Base-by-base conservation (phyloP, 2,113 vertebrate genomes). In the Rhinolophus ferrumequinum region DNA sequence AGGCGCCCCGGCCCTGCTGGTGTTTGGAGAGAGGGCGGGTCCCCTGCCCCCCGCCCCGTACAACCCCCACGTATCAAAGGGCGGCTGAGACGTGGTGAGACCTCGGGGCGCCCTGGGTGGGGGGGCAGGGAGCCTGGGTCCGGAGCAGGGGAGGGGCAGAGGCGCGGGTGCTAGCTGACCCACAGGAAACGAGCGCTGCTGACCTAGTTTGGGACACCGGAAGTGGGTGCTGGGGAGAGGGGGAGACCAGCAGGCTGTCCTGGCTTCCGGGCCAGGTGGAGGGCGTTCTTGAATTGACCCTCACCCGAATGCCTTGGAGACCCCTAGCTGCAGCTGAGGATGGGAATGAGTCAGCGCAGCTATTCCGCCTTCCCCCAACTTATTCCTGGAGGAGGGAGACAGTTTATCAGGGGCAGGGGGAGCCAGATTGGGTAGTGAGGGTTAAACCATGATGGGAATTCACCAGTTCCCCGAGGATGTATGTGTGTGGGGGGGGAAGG, bases 171-270 rank as follows among this genome's bases (percentile, higher is more conserved):
- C 97, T 96, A 89, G 96, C 96, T 98, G 98, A 98, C 98, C 98
- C 97, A 97, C 98, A 98, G 98, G 98, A 97, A 98, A 95, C 98
- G 95, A 97, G 95, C 97, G 90, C 97, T 96, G 98, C 97, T 98
- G 98, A 97, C 98, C 98, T 97, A 98, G 97, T 98, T 98, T 98
- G 98, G 98, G 98, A 98, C 98, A 98, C 98, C 98, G 98, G 98
- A 98, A 98, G 98, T 98, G 97, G 97, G 98, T 97, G 97, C 98
- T 89, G 97, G 89, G 96, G 96, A 97, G 97, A 96, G 94, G 96
- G 97, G 97, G 97, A 98, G 97, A 96, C 96, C 94, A 89, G 96
- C 94, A 93, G 95, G 92, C 97, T 96, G 97, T 97, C 98, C 97
- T 95, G 96, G 97, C 98, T 98, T 97, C 98, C 97, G 97, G 97